These are phyloP conservation scores for Sebastes minor DNA, from an alignment of 2,797 vertebrate genomes.

Conservation along the genomic window DNA sequence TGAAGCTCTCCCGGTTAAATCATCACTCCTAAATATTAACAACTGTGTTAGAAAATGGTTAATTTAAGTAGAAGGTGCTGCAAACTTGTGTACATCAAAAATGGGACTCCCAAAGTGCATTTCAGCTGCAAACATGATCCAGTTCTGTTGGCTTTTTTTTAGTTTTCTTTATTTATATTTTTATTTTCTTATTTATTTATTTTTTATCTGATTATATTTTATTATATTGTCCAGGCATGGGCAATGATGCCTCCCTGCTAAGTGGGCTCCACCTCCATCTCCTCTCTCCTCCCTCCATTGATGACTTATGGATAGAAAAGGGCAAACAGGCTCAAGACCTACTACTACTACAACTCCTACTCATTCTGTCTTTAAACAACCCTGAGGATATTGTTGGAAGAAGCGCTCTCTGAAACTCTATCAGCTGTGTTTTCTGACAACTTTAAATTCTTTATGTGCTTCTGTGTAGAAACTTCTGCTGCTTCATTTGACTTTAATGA, in stretches of 20 bases:
- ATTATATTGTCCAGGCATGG: no score
- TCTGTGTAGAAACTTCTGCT: constrained; percentile 11
- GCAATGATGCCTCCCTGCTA: no score
- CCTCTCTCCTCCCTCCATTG: no score
- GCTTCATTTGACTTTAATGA: constrained; percentile 41
- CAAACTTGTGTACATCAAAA: background rate
- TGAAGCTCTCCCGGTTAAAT: accelerated
- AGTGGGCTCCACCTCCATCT: no score
- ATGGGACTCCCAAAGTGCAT: background rate
- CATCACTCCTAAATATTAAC: background rate
- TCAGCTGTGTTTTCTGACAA: constrained; percentile 13
- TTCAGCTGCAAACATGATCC: no score
- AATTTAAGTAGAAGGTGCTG: background rate
- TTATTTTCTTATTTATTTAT: no score
- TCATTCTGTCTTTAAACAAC: background rate
- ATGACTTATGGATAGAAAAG: no score
- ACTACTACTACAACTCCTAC: no score
- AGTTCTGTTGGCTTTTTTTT: no score
- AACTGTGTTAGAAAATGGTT: background rate
- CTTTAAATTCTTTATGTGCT: constrained; percentile 21
- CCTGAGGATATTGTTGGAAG: background rate
- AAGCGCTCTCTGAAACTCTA: constrained; percentile 1
- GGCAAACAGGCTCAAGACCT: no score
- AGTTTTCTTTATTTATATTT: no score
- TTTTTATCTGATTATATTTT: no score